Base-by-base conservation (phyloP, 2,797 vertebrate genomes). In the Dromococcyx pavoninus region DNA sequence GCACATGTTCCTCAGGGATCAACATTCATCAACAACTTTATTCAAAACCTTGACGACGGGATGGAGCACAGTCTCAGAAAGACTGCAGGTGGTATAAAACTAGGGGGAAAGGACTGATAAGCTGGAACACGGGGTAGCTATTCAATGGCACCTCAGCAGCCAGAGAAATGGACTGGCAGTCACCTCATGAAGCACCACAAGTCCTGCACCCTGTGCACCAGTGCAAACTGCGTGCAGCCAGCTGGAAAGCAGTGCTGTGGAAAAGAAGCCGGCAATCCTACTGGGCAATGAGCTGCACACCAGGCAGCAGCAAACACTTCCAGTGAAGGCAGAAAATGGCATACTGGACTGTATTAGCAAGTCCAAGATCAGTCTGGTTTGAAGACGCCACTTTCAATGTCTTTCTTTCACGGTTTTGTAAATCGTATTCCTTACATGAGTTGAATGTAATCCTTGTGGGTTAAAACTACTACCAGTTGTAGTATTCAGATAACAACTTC, bases 221-320 rank as follows among this genome's bases (percentile, higher is more conserved):
- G 5, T 3, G 23, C 18, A 22, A 65, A n/a, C 17, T 39, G 21
- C 9, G 7, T 7, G 17, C 87, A 76, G 23, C 23, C 4, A 1
- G 9, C 21, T 44, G 32, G 50, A 75, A 89, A 65, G 74, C 14
- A 75, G 51, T 33, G 57, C 21, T 37, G 33, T 1, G 1, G 28
- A 69, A 86, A 73, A 73, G 9, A 12, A 35, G 44, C 3, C 3
- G 4, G 39, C 48, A 91, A 90, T 43, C 11, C 64, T 76, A 51
- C 25, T 21, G 62, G n/a, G 30, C 35, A 51, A 46, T 0, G 1
- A 91, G 39, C 4, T 66, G 44, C 27, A 37, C 0, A 0, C 12
- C 19, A 57, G 51, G 48, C 21, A 71, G 60, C 46, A 65, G 46
- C 21, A 62, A 19, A 48, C 17, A 33, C 37, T 22, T 57, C 43